Evolutionary conservation across 2,797 vertebrate genomes (phyloP).

Genomic region (Eulemur rubriventer): DNA sequence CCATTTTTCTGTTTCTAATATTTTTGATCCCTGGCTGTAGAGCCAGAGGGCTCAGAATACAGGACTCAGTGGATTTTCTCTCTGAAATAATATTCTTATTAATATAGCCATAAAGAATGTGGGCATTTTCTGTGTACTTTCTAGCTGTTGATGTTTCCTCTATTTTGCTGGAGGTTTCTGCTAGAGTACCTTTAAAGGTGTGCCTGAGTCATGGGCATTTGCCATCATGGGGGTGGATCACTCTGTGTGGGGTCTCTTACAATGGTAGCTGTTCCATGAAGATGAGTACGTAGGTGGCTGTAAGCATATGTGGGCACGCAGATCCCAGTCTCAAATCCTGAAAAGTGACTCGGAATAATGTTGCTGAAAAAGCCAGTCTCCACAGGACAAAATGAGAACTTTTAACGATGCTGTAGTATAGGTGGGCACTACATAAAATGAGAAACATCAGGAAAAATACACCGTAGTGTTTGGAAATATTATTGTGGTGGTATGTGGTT

Average conservation of each 20-base stretch:
- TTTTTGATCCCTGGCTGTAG: not conserved
- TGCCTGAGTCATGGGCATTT: fast-evolving
- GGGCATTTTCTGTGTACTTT: not conserved
- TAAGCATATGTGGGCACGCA: fast-evolving
- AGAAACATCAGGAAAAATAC: not conserved
- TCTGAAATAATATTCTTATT: not conserved
- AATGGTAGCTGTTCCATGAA: fast-evolving
- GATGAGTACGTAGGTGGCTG: fast-evolving
- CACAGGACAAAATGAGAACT: not conserved
- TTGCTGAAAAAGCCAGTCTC: not conserved
- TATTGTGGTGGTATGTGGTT: not conserved
- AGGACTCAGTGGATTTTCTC: not conserved
- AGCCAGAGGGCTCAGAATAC: not conserved
- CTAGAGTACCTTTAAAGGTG: too few relatives aligned
- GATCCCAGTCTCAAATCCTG: not conserved
- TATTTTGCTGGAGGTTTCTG: not conserved
- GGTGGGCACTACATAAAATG: not conserved
- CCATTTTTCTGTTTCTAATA: not conserved
- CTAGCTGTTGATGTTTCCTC: not conserved
- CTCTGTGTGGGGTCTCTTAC: fast-evolving
- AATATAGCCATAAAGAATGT: not conserved
- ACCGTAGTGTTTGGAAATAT: not conserved
- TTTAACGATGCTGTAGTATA: not conserved
- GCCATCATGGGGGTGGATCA: fast-evolving
- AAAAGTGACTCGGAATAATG: not conserved